Conservation (phyloP, 2,888 invertebrate genomes). For the Cybosia mesomella region DNA sequence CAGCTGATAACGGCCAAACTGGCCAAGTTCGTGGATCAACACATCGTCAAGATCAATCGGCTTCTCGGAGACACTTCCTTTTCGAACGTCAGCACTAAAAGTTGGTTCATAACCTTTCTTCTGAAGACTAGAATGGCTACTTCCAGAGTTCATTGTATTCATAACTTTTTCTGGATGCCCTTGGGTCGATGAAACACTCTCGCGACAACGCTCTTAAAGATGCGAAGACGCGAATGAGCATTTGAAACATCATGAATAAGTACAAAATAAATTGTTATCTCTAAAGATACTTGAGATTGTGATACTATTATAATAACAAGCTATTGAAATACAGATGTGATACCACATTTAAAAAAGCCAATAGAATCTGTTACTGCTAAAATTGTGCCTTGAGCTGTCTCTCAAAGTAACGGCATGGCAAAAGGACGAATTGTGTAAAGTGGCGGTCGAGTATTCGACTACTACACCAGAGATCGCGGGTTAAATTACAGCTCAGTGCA, state of each 20-base stretch:
- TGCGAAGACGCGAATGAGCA: not conserved
- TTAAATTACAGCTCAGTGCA: not conserved
- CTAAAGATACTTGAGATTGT: slow-evolving; percentile 1
- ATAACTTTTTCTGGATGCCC: not conserved
- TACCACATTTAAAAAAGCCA: not conserved
- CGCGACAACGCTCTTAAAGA: not conserved
- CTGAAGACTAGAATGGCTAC: not conserved
- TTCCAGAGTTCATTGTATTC: slow-evolving; percentile 1
- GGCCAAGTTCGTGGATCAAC: slow-evolving; percentile 85
- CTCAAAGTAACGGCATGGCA: not conserved
- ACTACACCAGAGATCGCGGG: not conserved
- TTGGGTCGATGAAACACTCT: not conserved
- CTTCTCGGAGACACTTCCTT: slow-evolving; percentile 34
- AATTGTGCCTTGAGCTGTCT: not conserved
- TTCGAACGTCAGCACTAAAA: not conserved
- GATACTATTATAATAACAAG: not conserved
- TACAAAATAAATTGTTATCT: not conserved
- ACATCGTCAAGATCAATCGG: slow-evolving; percentile 82
- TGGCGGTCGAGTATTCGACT: not conserved
- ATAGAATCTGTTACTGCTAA: not conserved
- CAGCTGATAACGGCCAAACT: slow-evolving; percentile 89
- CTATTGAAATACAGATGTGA: not conserved
- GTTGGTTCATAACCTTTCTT: slow-evolving; percentile 9
- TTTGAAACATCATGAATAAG: not conserved
- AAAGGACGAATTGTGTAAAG: not conserved